phyloP scores from a whole-genome alignment of 2,113 vertebrate genomes.

The Jacana jacana region DNA sequence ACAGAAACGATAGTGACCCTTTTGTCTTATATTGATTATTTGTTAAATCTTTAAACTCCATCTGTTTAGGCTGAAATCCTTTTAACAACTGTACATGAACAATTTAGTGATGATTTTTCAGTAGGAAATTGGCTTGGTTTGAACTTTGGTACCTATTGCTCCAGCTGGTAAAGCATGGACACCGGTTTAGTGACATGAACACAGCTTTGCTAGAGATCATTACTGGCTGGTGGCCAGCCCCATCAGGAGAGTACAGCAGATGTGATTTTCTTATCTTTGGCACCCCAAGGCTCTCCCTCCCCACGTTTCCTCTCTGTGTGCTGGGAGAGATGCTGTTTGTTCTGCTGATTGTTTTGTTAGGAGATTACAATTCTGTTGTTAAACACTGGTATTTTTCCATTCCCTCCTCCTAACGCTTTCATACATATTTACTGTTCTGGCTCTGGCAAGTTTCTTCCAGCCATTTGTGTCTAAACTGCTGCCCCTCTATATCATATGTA shows the following conservation, averaged over 20 bases:
- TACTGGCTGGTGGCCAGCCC: neutral
- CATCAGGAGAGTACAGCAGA: neutral
- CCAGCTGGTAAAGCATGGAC: neutral
- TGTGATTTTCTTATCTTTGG: neutral
- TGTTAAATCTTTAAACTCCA: constrained; percentile 13
- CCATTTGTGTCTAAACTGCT: neutral
- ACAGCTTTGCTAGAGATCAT: neutral
- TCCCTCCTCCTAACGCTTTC: neutral
- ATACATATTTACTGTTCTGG: neutral
- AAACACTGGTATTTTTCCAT: neutral
- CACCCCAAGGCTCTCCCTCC: neutral
- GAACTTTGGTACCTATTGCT: neutral
- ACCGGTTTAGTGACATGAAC: neutral
- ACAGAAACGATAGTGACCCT: neutral
- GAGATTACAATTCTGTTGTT: neutral
- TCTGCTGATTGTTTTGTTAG: neutral
- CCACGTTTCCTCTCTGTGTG: neutral
- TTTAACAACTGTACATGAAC: neutral
- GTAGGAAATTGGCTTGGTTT: neutral
- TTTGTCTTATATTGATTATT: neutral
- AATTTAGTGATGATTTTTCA: neutral
- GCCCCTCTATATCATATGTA: neutral
- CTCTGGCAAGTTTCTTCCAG: neutral
- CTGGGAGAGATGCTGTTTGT: neutral
- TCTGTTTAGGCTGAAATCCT: neutral